Evolutionary conservation across 2,113 vertebrate genomes (phyloP).

Genomic region (Collichthys lucidus): DNA sequence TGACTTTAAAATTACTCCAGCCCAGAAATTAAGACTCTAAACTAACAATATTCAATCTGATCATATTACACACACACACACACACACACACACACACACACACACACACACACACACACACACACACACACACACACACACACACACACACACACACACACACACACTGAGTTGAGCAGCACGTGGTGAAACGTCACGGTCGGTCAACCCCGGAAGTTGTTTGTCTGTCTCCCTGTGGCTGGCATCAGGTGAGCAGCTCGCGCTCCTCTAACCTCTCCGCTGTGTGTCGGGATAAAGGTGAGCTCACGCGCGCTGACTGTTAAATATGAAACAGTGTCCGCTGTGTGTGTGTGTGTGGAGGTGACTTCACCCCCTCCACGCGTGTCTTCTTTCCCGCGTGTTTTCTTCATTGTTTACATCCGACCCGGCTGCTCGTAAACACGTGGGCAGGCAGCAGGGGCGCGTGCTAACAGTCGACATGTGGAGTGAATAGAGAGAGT

Average conservation of each 20-base stretch:
- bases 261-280: background rate
- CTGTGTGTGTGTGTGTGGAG: background rate
- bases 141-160: no score
- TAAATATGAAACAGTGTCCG: background rate
- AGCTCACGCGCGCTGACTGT: constrained; percentile 37
- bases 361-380: background rate
- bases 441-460: constrained; percentile 68
- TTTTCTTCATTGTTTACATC: constrained; percentile 76
- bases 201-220: constrained; percentile 81
- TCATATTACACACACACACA: background rate
- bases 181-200: constrained; percentile 63
- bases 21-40: background rate
- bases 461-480: constrained; percentile 36
- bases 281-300: constrained; percentile 59
- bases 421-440: constrained; percentile 56
- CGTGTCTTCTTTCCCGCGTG: background rate
- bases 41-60: background rate
- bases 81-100: no score
- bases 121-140: no score
- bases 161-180: no score
- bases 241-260: constrained; percentile 2
- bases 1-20: background rate
- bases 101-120: no score
- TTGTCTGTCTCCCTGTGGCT: constrained; percentile 29
- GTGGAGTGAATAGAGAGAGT: background rate